phyloP scores from a whole-genome alignment of 2,113 vertebrate genomes.

The Prionailurus viverrinus region DNA sequence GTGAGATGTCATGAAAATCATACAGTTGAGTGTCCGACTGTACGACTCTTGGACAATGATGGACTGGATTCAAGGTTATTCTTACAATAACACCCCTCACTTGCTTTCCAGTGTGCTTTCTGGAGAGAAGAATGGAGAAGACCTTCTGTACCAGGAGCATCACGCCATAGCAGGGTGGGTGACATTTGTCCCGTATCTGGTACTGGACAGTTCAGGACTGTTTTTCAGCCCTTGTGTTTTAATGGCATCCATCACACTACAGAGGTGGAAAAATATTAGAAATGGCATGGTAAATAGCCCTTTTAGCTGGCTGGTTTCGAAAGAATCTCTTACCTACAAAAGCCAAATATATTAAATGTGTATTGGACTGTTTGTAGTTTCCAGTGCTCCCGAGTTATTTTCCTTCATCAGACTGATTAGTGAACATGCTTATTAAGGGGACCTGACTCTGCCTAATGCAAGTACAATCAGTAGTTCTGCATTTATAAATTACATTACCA shows the following conservation, averaged over 20 bases:
- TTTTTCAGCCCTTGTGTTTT: neutral
- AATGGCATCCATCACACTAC: neutral
- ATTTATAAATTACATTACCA: neutral
- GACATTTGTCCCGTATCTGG: neutral
- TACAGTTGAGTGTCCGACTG: fast-evolving
- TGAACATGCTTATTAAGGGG: neutral
- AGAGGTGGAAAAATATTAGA: neutral
- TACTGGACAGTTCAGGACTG: neutral
- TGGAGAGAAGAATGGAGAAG: neutral
- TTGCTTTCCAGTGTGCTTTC: neutral
- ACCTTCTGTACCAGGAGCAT: neutral
- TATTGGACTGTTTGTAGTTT: neutral
- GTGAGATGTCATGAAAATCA: neutral
- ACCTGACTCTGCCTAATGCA: neutral
- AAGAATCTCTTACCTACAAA: neutral
- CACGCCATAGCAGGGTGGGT: too few species aligned
- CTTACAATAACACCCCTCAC: neutral
- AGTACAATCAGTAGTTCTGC: neutral
- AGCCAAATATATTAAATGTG: neutral
- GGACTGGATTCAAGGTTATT: fast-evolving
- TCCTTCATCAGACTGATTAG: neutral
- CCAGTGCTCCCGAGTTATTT: neutral
- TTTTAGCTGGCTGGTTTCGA: neutral
- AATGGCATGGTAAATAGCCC: neutral
- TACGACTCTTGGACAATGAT: neutral